These are phyloP conservation scores for Callorhinus ursinus DNA, from an alignment of 2,113 vertebrate genomes.

Conservation along the genomic window DNA sequence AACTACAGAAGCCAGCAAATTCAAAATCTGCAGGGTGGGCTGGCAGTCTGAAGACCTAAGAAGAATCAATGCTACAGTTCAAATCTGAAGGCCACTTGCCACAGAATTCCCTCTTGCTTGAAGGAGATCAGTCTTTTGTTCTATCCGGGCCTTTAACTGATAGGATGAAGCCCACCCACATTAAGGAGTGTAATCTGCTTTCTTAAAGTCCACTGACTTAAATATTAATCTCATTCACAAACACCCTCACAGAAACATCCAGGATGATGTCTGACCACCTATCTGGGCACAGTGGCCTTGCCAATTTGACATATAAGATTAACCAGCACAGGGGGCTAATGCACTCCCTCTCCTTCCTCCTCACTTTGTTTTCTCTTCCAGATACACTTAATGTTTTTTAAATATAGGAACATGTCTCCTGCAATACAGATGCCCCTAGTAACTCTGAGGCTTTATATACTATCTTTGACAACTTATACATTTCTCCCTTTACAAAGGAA, in stretches of 20 bases:
- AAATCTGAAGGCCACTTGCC: neutral
- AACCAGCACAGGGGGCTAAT: neutral
- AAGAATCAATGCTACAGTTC: neutral
- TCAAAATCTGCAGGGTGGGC: neutral
- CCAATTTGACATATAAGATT: neutral
- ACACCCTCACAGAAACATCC: neutral
- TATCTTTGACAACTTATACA: neutral
- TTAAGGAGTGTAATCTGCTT: neutral
- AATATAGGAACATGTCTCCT: neutral
- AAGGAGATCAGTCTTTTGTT: neutral
- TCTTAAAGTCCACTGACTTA: neutral
- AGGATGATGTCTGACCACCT: neutral
- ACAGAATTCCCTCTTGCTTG: neutral
- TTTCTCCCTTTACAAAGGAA: constrained; percentile 14
- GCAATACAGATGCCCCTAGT: neutral
- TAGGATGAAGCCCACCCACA: neutral
- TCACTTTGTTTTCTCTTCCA: neutral
- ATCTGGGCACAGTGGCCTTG: neutral
- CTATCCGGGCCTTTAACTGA: neutral
- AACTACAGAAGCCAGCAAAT: neutral
- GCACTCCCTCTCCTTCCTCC: too few relatives aligned
- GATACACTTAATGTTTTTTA: neutral
- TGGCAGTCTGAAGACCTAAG: neutral
- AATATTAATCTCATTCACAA: neutral
- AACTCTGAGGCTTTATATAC: neutral